Evolutionary conservation across 2,888 invertebrate genomes (phyloP).

Genomic region (Cerceris ruficornis): DNA sequence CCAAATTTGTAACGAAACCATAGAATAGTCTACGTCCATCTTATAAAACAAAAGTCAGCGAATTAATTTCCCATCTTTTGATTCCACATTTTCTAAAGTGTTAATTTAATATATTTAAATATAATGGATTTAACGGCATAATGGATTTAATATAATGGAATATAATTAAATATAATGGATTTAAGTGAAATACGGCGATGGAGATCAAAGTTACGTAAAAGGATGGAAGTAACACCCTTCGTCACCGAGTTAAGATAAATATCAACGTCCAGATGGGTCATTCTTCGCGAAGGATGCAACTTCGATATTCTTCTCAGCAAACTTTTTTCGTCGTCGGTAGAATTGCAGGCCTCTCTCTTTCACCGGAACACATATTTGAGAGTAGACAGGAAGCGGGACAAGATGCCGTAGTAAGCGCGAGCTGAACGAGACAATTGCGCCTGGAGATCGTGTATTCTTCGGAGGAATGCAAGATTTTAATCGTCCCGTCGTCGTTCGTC

Average conservation of each 20-base stretch:
- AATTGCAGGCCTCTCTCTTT: slow-evolving; percentile 26
- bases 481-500: slow-evolving; percentile 42
- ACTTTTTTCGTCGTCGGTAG: slow-evolving; percentile 4
- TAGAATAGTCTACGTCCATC: no score
- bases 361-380: slow-evolving; percentile 55
- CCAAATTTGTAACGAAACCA: no score
- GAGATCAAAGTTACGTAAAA: no score
- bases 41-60: no score
- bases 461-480: slow-evolving; percentile 63
- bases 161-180: no score
- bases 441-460: slow-evolving; percentile 52
- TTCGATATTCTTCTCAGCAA: neutral
- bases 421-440: slow-evolving; percentile 56
- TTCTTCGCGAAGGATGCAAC: neutral
- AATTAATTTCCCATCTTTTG: no score
- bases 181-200: no score
- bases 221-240: no score
- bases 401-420: slow-evolving; percentile 34
- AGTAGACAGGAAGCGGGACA: slow-evolving; percentile 63
- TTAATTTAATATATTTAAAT: no score
- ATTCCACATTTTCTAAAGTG: no score
- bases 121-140: no score
- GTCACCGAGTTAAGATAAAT: neutral
- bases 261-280: neutral
- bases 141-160: no score